Base-by-base conservation (phyloP, 2,113 vertebrate species). In the Toxostoma redivivum region DNA sequence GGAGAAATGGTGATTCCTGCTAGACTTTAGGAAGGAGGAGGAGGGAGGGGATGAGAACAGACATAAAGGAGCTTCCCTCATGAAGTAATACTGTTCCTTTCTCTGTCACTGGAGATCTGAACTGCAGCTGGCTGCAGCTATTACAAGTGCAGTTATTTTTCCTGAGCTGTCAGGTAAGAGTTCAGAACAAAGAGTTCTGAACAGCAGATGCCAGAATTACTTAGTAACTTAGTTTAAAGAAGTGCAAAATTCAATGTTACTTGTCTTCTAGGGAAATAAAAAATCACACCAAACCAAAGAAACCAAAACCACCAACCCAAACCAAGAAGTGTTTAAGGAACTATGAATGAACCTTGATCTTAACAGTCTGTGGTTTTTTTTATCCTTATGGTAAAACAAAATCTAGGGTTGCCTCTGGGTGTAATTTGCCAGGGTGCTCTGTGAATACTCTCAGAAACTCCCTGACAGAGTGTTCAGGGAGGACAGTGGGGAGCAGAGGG, bases 311-410 rank as follows among this genome's bases (percentile, higher is more conserved):
- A 35, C 74, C 8, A 54, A 54, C 31, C 42, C 25, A 65, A 87
- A 64, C 2, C 21, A 7, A 8, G 28, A 61, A 88, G 30, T 1
- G 3, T 50, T 61, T 79, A 38, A 89, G 64, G 67, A 92, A 13
- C 20, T 64, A 1, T 58, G 61, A 54, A 3, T 86, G 37, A 78
- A 45, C 17, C 22, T 67, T 89, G 45, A 72, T 91, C 66, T 95
- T 80, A 82, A 47, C 21, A 50, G 70, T 25, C 61, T 81, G 76
- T 73, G 60, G 16, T 48, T 89, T 97, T 97, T 96, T 58, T 76
- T 27, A 45, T 60, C 40, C 31, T 67, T 40, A 42, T 73, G 54
- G 31, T 90, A 15, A 86, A 44, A 42, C 40, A 58, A 47, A 23
- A 40, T 33, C 50, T 44, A 5, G 35, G 44, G 27, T 38, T 71